Conservation (phyloP, 1,140 invertebrate species). For the Megalopta genalis region DNA sequence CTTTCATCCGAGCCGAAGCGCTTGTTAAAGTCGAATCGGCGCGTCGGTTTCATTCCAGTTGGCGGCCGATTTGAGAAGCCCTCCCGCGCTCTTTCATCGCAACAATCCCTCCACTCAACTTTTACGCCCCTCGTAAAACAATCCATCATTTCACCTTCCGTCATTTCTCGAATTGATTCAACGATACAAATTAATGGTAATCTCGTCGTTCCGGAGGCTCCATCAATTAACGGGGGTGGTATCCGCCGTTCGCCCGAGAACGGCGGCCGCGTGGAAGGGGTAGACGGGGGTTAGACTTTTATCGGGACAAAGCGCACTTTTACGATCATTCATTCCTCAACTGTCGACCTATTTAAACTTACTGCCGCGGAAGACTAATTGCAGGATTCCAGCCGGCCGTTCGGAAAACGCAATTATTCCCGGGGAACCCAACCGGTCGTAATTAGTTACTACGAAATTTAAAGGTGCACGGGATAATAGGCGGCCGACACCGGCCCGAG, state of each 20-base stretch:
- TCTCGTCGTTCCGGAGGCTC: neutral
- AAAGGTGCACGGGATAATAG: constrained; percentile 1
- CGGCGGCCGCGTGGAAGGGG: neutral
- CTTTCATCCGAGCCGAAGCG: neutral
- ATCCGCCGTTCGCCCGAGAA: too few species aligned
- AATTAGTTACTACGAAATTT: constrained; percentile 31
- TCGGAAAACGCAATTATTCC: constrained; percentile 25
- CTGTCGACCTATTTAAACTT: constrained; percentile 6
- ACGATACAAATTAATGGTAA: neutral
- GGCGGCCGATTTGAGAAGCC: neutral
- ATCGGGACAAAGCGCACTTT: neutral
- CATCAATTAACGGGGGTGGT: constrained; percentile 19
- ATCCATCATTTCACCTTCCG: neutral
- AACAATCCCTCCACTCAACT: constrained; percentile 1
- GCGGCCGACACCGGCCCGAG: too few species aligned
- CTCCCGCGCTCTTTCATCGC: neutral
- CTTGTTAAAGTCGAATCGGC: neutral
- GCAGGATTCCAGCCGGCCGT: neutral
- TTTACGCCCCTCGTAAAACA: neutral
- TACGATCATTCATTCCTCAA: neutral
- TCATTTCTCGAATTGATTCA: neutral
- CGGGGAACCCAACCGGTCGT: neutral
- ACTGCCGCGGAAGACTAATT: neutral
- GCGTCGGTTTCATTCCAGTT: neutral
- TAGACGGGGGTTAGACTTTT: neutral